Base-by-base conservation (phyloP, 2,797 vertebrate genomes). In the Masticophis lateralis region DNA sequence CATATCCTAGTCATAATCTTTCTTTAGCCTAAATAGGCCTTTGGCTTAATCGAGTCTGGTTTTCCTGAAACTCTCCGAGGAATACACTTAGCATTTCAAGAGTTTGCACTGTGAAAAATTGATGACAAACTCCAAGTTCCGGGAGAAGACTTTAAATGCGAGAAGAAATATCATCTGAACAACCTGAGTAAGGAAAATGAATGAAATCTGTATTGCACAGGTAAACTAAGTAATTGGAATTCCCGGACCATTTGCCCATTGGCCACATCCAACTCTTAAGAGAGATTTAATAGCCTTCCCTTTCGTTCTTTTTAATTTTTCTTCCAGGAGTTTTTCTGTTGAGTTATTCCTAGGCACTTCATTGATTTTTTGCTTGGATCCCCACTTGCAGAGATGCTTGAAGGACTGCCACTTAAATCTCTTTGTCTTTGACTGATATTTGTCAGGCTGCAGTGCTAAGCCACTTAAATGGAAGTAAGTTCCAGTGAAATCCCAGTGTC, bases 401-500 rank as follows among this genome's bases (percentile, higher is more conserved):
- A 91, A 91, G 56, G 55, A 88, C 66, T 83, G 86, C 63, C 53
- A 47, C 25, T 18, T 89, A 91, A 93, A 93, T 93, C 92, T 91
- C 86, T 91, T 83, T 91, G 86, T 88, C 90, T 93, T 91, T 91
- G 87, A 83, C 90, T 89, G 57, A 56, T 91, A 89, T 83, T 43
- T 91, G 47, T 91, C 55, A 63, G 66, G 90, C 66, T 91, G 16
- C 47, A 28, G 47, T 63, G 56, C 25, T 91, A 93, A 93, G 90
- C 92, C 90, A 91, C 90, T 93, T 91, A 91, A 91, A 93, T 91
- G 47, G 90, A 88, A 89, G 92, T 93, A 89, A 88, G 87, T 91
- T 93, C 90, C 86, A 91, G 55, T 91, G 90, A 93, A 93, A 93
- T 93, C 90, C 92, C 37, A 18, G 92, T 79, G 92, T 88, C 92